Conservation (phyloP, 2,113 vertebrate genomes). For the Silurus glanis region DNA sequence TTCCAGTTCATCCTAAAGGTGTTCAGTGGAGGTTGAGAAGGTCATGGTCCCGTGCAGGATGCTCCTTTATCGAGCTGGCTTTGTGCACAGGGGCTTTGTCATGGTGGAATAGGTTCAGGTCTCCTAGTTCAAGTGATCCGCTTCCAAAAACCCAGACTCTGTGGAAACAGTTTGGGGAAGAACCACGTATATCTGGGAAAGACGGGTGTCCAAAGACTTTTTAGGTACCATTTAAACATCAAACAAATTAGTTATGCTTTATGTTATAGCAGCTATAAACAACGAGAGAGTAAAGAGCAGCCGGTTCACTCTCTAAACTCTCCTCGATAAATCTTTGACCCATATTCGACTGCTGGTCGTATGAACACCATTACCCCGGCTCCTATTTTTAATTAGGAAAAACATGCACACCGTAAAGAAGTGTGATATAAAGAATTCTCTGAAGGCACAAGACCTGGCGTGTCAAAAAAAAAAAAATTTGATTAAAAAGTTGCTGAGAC, state of each 20-base stretch:
- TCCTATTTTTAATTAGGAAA: conserved; percentile 25
- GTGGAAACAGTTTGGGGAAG: no score
- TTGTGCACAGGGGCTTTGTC: no score
- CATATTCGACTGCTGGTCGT: conserved; percentile 32
- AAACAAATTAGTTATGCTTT: neutral
- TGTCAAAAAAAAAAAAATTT: neutral
- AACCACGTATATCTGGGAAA: no score
- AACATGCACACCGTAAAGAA: neutral
- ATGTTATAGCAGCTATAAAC: neutral
- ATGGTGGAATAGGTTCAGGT: no score
- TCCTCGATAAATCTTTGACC: conserved; percentile 40
- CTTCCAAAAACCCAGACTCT: no score
- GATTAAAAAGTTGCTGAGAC: neutral
- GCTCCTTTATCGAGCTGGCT: no score
- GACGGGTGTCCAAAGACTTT: no score
- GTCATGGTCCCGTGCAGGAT: no score
- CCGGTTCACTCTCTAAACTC: conserved; percentile 15
- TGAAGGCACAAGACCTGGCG: neutral
- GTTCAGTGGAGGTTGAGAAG: no score
- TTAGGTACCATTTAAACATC: neutral
- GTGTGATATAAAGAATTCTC: neutral
- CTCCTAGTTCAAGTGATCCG: no score
- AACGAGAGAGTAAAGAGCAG: neutral
- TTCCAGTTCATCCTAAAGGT: no score
- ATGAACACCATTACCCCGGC: conserved; percentile 8